phyloP scores from a whole-genome alignment of 2,113 vertebrate genomes.

The Pholis gunnellus region DNA sequence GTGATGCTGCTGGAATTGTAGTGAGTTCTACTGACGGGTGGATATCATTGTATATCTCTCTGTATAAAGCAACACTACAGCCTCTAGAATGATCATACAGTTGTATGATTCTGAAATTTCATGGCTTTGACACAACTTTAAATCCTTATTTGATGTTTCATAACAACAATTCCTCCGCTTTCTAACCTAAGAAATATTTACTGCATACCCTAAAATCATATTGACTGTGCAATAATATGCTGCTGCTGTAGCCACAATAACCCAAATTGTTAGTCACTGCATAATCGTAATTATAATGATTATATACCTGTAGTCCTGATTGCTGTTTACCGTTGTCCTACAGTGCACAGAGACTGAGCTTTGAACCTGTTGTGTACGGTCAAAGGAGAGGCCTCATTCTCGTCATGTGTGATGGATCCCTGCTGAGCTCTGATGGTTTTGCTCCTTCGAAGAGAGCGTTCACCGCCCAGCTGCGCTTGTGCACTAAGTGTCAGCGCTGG shows the following conservation, averaged over 20 bases:
- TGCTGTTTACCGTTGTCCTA: neutral
- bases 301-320: constrained; percentile 24
- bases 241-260: constrained; percentile 6
- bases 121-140: neutral
- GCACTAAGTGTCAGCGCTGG: constrained; percentile 48
- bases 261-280: neutral
- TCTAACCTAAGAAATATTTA: neutral
- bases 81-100: neutral
- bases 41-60: neutral
- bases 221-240: constrained; percentile 19
- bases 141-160: neutral
- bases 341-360: neutral
- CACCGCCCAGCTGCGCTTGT: constrained; percentile 42
- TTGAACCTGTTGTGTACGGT: constrained; percentile 13
- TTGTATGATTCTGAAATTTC: neutral
- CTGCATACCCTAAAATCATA: constrained; percentile 11
- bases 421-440: constrained; percentile 18
- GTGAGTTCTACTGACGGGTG: no score
- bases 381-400: neutral
- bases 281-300: constrained; percentile 21
- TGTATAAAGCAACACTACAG: neutral
- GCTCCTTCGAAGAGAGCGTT: constrained; percentile 37
- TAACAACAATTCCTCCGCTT: neutral
- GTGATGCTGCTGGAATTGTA: neutral
- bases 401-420: neutral